Evolutionary conservation across 2,797 vertebrate species (phyloP), one percentile per base, ranked within the genome.

Genomic region (Setipinna tenuifilis): DNA sequence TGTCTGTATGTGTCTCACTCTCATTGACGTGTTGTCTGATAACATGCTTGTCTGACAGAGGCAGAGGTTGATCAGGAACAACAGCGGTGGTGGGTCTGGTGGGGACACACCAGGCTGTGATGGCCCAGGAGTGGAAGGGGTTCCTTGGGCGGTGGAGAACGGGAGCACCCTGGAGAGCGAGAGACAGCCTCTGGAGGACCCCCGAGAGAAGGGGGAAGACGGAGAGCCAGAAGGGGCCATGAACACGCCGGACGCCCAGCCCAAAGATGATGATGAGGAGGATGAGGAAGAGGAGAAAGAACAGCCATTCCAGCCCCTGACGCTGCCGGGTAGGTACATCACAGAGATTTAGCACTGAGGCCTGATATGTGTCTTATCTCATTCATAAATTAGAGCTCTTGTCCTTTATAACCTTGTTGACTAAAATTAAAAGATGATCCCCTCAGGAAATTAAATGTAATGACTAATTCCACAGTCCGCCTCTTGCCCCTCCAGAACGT

Each of bases 61-160:
- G 84, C 95, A 96, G 91, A 94, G 94, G 87, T 91, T 96, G 89
- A 95, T 96, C 58, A 90, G 89, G 31, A 90, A 92, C 84, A 93
- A 94, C 19, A 94, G 78, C 0, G 87, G 85, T 68, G 89, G 88
- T 2, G 85, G 88, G 0, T 88, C 86, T 11, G 94, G 94, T 11
- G 94, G 94, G 82, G 94, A 94, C 75, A 59, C 57, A 75, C 57
- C 78, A 0, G 88, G 86, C n/a, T 90, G 88, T 41, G 88, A 88
- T 1, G 82, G 83, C 62, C 83, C 86, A 6, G 89, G 87, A 16
- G 50, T 46, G 9, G 91, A 90, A 0, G 88, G 87, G 7, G 89
- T 87, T 50, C 25, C 86, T 0, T 94, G 93, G 93, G 91, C 90
- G 58, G 88, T 91, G 86, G 95, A 95, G 89, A 95, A 95, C 1